These are phyloP conservation scores for Oxyura jamaicensis DNA, from an alignment of 2,113 vertebrate genomes.

Conservation along the genomic window DNA sequence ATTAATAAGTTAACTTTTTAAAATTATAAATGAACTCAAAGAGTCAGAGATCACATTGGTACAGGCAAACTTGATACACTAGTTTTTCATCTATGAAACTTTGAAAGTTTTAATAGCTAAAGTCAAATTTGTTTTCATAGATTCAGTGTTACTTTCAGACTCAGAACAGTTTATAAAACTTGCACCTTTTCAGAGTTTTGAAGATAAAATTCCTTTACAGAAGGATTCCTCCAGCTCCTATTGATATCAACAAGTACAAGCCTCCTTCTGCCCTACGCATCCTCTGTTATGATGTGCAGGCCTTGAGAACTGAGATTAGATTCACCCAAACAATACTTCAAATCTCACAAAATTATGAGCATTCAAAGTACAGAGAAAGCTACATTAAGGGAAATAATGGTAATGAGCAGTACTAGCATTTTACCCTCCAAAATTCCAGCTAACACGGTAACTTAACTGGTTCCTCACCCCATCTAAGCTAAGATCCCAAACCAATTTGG, in stretches of 20 bases:
- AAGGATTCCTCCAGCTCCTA: neutral
- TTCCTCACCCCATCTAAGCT: neutral
- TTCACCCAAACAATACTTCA: neutral
- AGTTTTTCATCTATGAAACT: neutral
- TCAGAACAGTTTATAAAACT: neutral
- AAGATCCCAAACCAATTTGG: neutral
- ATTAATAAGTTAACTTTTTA: neutral
- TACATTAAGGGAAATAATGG: neutral
- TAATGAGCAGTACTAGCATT: neutral
- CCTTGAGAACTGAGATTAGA: neutral
- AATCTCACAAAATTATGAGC: neutral
- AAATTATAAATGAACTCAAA: neutral
- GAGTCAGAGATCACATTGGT: neutral
- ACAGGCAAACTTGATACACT: neutral
- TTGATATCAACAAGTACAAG: neutral
- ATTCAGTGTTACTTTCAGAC: neutral
- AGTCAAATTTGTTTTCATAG: neutral
- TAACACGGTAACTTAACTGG: neutral
- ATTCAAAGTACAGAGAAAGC: neutral
- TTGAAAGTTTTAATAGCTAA: neutral
- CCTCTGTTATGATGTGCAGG: neutral
- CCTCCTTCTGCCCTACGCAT: neutral
- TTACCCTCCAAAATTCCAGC: neutral
- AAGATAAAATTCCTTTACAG: neutral
- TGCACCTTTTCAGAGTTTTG: neutral